These are phyloP conservation scores for Thereva nobilitata DNA, from an alignment of 2,888 invertebrate genomes.

Conservation along the genomic window DNA sequence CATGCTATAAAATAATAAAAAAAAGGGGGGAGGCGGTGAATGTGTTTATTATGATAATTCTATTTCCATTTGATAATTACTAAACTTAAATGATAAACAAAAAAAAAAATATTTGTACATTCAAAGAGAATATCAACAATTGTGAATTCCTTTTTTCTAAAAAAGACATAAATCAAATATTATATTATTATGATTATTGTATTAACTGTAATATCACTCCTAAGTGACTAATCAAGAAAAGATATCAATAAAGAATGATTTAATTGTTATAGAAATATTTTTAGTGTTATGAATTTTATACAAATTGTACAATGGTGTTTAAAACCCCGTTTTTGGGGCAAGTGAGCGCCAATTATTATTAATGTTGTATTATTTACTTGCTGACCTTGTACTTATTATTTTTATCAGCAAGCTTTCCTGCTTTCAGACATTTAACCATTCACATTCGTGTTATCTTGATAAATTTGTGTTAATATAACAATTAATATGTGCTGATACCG, in stretches of 20 bases:
- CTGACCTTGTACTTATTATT: too few species aligned
- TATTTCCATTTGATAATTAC: constrained; percentile 26
- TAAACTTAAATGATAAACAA: background rate
- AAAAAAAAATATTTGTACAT: constrained; percentile 13
- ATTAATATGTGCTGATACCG: too few species aligned
- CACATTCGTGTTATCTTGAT: too few species aligned
- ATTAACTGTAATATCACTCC: constrained; percentile 29
- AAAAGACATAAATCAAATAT: constrained; percentile 30
- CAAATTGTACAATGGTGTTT: too few species aligned
- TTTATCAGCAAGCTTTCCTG: too few species aligned
- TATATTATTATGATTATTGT: constrained; percentile 23
- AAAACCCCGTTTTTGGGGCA: too few species aligned
- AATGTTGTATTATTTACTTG: too few species aligned
- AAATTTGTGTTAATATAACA: too few species aligned
- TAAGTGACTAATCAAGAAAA: constrained; percentile 21
- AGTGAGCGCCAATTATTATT: too few species aligned
- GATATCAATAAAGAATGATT: constrained; percentile 30
- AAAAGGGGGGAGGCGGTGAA: constrained; percentile 7
- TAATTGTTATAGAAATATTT: constrained; percentile 17
- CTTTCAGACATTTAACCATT: too few species aligned
- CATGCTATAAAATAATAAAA: too few species aligned
- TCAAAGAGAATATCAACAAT: constrained; percentile 17
- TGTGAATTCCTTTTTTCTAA: constrained; percentile 22
- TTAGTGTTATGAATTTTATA: background rate
- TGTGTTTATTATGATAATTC: constrained; percentile 23